Percentiles rank a stretch among this genome's conserved stretches.
Conservation (phyloP, 2,888 invertebrate species). For the Spilarctia lutea region DNA sequence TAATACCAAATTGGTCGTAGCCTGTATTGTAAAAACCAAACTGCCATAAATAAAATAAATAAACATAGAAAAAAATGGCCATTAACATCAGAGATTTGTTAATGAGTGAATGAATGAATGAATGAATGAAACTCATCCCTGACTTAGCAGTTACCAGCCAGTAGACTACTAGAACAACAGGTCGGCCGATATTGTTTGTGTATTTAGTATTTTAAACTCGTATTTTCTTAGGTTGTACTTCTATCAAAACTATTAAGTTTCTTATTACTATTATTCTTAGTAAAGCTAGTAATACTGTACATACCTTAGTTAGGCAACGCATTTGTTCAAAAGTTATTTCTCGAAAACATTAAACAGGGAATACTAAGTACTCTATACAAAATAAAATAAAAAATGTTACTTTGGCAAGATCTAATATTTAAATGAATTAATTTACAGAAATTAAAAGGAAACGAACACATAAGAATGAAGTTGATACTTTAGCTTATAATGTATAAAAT, state of each 20-base stretch:
- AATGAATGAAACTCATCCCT: neutral
- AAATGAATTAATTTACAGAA: slow-evolving; percentile 60
- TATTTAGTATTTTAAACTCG: too few species aligned
- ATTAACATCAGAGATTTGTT: too few species aligned
- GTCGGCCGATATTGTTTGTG: too few species aligned
- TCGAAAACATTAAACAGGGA: slow-evolving; percentile 54
- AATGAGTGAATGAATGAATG: too few species aligned
- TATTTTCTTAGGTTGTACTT: slow-evolving; percentile 48
- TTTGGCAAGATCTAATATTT: slow-evolving; percentile 79
- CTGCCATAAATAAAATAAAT: too few species aligned
- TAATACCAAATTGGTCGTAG: too few species aligned
- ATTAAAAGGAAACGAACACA: slow-evolving; percentile 55
- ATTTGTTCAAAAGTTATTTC: slow-evolving; percentile 55
- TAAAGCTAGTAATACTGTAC: slow-evolving; percentile 87
- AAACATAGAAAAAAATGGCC: too few species aligned
- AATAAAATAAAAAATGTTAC: slow-evolving; percentile 62
- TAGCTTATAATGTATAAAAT: slow-evolving; percentile 59
- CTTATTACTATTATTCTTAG: slow-evolving; percentile 73
- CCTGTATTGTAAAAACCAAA: too few species aligned
- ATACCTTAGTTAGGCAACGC: slow-evolving; percentile 76
- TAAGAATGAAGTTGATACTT: slow-evolving; percentile 50
- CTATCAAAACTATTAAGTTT: slow-evolving; percentile 58
- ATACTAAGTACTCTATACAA: slow-evolving; percentile 70
- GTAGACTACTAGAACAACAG: too few species aligned
- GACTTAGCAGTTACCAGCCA: too few species aligned